phyloP scores from a whole-genome alignment of 2,113 vertebrate genomes.

The Bos indicus region DNA sequence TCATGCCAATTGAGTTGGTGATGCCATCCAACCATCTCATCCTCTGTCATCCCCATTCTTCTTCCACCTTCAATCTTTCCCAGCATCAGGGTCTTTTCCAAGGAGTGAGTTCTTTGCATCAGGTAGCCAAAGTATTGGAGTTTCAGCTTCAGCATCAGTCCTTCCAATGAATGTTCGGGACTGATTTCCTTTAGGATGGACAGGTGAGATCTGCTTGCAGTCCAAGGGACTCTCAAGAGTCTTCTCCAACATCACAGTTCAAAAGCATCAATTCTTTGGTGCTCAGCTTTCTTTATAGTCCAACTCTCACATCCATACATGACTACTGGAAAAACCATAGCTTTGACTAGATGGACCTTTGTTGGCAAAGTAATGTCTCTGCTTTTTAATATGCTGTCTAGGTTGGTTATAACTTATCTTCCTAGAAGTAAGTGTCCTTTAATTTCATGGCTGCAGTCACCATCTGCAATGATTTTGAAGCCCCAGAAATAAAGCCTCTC shows the following conservation, averaged over 20 bases:
- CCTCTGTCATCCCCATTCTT: neutral
- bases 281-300: neutral
- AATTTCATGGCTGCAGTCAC: too few relatives aligned
- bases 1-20: neutral
- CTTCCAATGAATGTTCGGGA: neutral
- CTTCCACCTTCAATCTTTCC: neutral
- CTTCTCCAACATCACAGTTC: neutral
- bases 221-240: neutral
- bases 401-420: neutral
- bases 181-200: neutral
- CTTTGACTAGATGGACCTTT: neutral
- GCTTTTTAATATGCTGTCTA: neutral
- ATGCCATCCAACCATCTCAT: neutral
- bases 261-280: neutral
- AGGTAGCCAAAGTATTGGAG: neutral
- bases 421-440: too few relatives aligned
- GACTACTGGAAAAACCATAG: neutral
- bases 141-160: neutral
- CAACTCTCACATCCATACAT: neutral
- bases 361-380: neutral
- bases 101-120: neutral
- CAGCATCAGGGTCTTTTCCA: neutral
- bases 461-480: too few relatives aligned
- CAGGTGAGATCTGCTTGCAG: neutral
- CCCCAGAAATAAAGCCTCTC: too few relatives aligned